Percentiles rank a stretch among this genome's conserved stretches.
phyloP scores from a whole-genome alignment of 2,113 vertebrate genomes.

The Paratilapia polleni region DNA sequence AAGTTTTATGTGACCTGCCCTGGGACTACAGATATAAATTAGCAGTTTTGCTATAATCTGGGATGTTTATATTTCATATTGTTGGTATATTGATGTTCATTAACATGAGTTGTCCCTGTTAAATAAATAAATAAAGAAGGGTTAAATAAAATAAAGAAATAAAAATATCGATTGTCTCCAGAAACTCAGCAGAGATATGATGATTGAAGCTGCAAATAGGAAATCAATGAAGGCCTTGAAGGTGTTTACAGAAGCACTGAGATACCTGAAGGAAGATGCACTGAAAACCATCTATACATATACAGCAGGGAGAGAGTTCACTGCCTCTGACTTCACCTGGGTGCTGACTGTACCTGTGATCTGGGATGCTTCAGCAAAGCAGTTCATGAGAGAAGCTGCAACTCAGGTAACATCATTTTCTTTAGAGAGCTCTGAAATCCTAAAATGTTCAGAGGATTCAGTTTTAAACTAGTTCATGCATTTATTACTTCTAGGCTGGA shows the following conservation, averaged over 20 bases:
- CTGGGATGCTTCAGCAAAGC: slow-evolving; percentile 63
- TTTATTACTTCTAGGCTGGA: too few relatives aligned
- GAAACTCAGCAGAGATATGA: rapidly evolving
- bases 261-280: slow-evolving; percentile 43
- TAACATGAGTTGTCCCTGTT: too few relatives aligned
- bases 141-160: too few relatives aligned
- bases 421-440: neutral
- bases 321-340: slow-evolving; percentile 60
- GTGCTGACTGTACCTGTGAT: slow-evolving; percentile 69
- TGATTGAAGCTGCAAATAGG: neutral
- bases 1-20: too few relatives aligned
- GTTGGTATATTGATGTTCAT: too few relatives aligned
- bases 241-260: slow-evolving; percentile 45
- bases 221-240: slow-evolving; percentile 11
- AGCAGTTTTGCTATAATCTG: too few relatives aligned
- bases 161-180: neutral
- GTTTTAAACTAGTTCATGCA: too few relatives aligned
- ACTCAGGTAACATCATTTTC: slow-evolving; percentile 33
- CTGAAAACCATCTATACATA: neutral
- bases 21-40: too few relatives aligned
- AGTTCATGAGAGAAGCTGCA: slow-evolving; percentile 72
- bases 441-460: neutral
- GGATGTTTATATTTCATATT: too few relatives aligned
- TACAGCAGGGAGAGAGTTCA: rapidly evolving
- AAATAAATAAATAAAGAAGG: too few relatives aligned